These are phyloP conservation scores for Halcyon malimbica DNA, from an alignment of 2,113 vertebrate species.

Conservation along the genomic window DNA sequence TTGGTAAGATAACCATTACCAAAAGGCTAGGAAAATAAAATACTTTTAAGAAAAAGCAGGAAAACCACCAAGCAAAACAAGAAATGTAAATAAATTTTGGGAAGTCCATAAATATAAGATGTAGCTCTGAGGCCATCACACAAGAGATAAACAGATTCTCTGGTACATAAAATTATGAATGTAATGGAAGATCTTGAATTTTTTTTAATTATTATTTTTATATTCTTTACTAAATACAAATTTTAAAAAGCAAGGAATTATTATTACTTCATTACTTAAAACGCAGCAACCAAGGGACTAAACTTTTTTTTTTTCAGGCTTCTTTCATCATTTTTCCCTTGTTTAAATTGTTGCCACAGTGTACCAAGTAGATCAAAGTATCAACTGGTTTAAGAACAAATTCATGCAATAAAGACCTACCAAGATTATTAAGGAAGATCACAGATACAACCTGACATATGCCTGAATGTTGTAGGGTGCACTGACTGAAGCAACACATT, in stretches of 20 bases:
- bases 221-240: too few relatives aligned
- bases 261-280: not conserved
- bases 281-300: not conserved
- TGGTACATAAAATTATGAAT: not conserved
- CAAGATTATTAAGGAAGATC: not conserved
- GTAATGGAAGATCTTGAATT: not conserved
- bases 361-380: not conserved
- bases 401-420: not conserved
- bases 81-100: not conserved
- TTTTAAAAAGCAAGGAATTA: not conserved
- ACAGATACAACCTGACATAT: not conserved
- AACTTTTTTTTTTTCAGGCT: not conserved
- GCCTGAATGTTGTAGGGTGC: not conserved
- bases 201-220: not conserved
- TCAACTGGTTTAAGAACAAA: not conserved
- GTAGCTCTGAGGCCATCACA: not conserved
- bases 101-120: not conserved
- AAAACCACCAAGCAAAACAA: not conserved
- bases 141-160: not conserved
- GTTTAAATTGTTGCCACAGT: not conserved
- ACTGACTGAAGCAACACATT: not conserved
- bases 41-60: not conserved
- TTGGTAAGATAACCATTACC: not conserved
- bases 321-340: not conserved
- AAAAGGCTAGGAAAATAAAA: not conserved